Conservation (phyloP, 2,888 invertebrate species). For the Tillus elongatus region DNA sequence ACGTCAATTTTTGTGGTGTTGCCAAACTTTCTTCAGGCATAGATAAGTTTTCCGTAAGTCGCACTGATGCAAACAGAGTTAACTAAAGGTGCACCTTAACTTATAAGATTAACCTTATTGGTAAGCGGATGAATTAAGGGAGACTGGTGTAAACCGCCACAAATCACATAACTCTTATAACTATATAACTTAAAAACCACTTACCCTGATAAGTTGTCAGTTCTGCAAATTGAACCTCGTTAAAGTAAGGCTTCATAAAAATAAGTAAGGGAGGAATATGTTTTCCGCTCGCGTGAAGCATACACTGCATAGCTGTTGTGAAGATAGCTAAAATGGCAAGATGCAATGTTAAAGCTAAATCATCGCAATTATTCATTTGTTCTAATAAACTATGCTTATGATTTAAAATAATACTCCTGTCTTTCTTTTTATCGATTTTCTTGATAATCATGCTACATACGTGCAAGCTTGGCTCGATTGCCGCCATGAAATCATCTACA, state of each 20-base stretch:
- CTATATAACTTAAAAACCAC: too few species aligned
- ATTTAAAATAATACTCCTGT: conserved; percentile 63
- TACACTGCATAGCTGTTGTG: conserved; percentile 67
- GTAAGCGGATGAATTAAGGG: too few species aligned
- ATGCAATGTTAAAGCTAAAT: conserved; percentile 72
- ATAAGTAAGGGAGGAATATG: conserved; percentile 75
- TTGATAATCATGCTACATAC: conserved; percentile 72
- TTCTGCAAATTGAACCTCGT: conserved; percentile 52
- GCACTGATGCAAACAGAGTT: too few species aligned
- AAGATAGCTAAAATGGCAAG: conserved; percentile 70
- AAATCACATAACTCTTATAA: too few species aligned
- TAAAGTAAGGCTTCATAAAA: conserved; percentile 62
- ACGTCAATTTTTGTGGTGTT: too few species aligned
- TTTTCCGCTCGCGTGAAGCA: conserved; percentile 88
- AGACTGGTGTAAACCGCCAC: too few species aligned
- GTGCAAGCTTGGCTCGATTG: conserved; percentile 62
- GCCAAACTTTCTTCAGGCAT: too few species aligned
- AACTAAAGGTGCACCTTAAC: too few species aligned
- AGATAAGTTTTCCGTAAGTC: too few species aligned
- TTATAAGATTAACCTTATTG: too few species aligned
- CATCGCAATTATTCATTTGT: conserved; percentile 63
- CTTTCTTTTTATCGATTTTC: conserved; percentile 85
- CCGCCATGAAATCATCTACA: conserved; percentile 69
- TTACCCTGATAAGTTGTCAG: conserved; percentile 73
- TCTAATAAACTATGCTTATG: conserved; percentile 75